Evolutionary conservation across 2,797 vertebrate genomes (phyloP), one percentile per base, ranked within the genome.

Genomic region (Alcedo atthis): DNA sequence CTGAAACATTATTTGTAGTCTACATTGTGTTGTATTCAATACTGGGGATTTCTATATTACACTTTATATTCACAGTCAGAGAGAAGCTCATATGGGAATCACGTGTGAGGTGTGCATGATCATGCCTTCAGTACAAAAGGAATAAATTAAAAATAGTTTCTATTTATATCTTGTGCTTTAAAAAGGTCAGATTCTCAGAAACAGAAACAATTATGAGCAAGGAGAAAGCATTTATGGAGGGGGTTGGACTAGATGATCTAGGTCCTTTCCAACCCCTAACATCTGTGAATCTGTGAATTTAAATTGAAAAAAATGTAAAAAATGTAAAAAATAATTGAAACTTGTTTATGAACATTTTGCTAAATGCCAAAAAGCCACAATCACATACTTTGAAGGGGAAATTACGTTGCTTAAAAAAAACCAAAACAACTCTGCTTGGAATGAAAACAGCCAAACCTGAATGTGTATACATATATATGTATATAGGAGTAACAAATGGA

Each of bases 341-440:
- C 18, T 76, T 80, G 26, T 85, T 94, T 81, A 66, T 0, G 0
- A 91, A 55, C 13, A 9, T 75, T 68, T 67, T 48, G 59, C 12
- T 61, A 90, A 90, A 62, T 84, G 67, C 17, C 28, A 43, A 67
- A 81, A 90, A 70, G 8, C 62, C 17, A 6, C 5, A 66, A 42
- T 48, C 11, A 42, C 0, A 1, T 66, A 18, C 4, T 53, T 76
- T 4, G n/a, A 59, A 25, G 8, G 58, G 73, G 90, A 51, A 6
- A 33, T 0, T 2, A 12, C 0, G 0, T 22, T 83, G 37, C 6
- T 79, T 43, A 11, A 53, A 28, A 81, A 81, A 81, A 89, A 61
- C 12, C 3, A 4, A 48, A 48, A 24, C n/a, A 68, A 2, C 3
- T 43, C 11, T 66, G 45, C 33, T 81, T 76, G 69, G 32, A 71